Percentiles rank a stretch among this genome's conserved stretches.
Conservation (phyloP, 2,888 invertebrate species). For the Sacculina carcini region DNA sequence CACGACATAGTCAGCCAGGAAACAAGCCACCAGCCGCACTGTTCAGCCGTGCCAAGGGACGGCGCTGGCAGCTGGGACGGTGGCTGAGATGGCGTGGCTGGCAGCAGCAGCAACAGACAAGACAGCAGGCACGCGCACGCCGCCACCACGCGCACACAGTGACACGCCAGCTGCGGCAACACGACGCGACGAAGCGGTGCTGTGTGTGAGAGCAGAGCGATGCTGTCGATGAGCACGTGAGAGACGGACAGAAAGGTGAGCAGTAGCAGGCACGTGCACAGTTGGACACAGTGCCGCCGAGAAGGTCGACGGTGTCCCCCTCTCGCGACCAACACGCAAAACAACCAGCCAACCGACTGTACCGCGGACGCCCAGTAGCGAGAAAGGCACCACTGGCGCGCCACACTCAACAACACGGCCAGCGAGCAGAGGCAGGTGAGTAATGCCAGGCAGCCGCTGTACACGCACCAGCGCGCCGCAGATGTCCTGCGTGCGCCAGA, state of each 20-base stretch:
- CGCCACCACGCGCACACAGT: neutral
- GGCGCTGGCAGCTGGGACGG: neutral
- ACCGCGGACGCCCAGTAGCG: neutral
- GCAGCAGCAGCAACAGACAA: neutral
- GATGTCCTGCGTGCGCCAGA: neutral
- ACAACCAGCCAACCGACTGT: neutral
- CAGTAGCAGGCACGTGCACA: neutral
- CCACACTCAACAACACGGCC: constrained; percentile 10
- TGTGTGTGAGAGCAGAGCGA: neutral
- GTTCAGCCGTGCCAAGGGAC: constrained; percentile 53
- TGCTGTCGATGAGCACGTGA: neutral
- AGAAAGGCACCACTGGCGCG: constrained; percentile 10
- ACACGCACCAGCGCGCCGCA: too few species aligned
- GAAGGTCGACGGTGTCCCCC: neutral
- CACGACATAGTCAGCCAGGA: constrained; percentile 60
- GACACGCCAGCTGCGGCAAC: neutral
- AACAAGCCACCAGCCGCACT: constrained; percentile 35
- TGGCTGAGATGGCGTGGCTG: neutral
- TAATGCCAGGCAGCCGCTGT: too few species aligned
- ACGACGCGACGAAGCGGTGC: neutral
- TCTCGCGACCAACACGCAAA: neutral
- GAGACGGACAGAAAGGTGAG: neutral
- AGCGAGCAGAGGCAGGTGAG: constrained; percentile 6
- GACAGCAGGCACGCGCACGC: neutral
- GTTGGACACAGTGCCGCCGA: neutral